Conservation (phyloP, 2,888 invertebrate genomes). For the Prosopocoilus inquinatus region DNA sequence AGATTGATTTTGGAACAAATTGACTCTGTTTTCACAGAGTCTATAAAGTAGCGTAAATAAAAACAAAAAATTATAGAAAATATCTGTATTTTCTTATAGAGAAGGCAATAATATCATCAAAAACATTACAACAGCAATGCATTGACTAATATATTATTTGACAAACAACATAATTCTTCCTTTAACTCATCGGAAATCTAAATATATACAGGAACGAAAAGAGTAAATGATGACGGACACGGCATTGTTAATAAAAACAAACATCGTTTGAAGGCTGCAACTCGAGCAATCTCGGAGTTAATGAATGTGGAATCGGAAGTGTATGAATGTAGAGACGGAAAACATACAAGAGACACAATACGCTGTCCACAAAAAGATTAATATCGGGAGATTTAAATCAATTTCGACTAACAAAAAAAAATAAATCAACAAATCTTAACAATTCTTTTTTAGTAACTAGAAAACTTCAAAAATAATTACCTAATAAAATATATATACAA, state of each 20-base stretch:
- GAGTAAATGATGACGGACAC: background rate
- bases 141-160: constrained; percentile 26
- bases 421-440: background rate
- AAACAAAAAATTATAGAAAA: constrained; percentile 39
- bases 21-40: too few species aligned
- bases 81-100: constrained; percentile 44
- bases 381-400: background rate
- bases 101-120: constrained; percentile 45
- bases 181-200: constrained; percentile 5
- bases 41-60: constrained; percentile 8
- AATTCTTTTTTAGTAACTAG: background rate
- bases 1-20: too few species aligned
- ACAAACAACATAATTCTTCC: constrained; percentile 15
- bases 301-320: background rate
- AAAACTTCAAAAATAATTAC: background rate
- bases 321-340: too few species aligned
- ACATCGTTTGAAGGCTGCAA: background rate
- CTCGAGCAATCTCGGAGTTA: background rate
- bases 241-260: background rate
- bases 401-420: background rate
- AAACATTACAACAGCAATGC: constrained; percentile 39
- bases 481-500: constrained; percentile 1
- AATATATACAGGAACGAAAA: background rate
- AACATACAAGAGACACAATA: too few species aligned
- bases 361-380: background rate